Evolutionary conservation across 2,888 invertebrate species (phyloP).

Genomic region (Boloria euphrosyne): DNA sequence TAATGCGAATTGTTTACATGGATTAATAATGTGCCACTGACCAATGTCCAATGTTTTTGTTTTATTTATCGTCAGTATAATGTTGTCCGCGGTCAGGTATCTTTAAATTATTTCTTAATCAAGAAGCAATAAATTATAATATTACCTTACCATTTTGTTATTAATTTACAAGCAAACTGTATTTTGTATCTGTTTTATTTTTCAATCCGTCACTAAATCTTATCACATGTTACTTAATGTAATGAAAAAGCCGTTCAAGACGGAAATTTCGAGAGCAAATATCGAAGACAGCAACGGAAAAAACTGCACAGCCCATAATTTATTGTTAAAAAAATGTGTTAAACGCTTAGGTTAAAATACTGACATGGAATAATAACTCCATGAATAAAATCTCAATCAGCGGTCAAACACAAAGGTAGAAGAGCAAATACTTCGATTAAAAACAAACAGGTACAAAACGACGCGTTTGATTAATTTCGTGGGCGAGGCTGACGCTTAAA

Average conservation of each 20-base stretch:
- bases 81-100: conserved; percentile 14
- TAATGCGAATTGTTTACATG: conserved; percentile 59
- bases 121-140: not conserved
- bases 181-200: too few relatives aligned
- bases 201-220: too few relatives aligned
- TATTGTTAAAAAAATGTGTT: conserved; percentile 32
- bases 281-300: conserved; percentile 21
- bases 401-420: conserved; percentile 59
- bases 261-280: not conserved
- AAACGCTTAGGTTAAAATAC: conserved; percentile 48
- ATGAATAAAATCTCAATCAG: conserved; percentile 82
- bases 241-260: too few relatives aligned
- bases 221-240: too few relatives aligned
- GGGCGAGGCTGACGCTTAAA: conserved; percentile 55
- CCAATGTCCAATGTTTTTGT: conserved; percentile 30
- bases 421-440: conserved; percentile 68
- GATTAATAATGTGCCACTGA: conserved; percentile 33
- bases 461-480: conserved; percentile 77
- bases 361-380: conserved; percentile 46
- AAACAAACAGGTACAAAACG: conserved; percentile 75
- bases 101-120: conserved; percentile 15
- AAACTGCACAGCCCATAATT: conserved; percentile 29
- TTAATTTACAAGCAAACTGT: not conserved
- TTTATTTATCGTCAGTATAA: conserved; percentile 20
- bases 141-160: not conserved